phyloP scores from a whole-genome alignment of 2,113 vertebrate species.

The Poeciliopsis occidentalis region DNA sequence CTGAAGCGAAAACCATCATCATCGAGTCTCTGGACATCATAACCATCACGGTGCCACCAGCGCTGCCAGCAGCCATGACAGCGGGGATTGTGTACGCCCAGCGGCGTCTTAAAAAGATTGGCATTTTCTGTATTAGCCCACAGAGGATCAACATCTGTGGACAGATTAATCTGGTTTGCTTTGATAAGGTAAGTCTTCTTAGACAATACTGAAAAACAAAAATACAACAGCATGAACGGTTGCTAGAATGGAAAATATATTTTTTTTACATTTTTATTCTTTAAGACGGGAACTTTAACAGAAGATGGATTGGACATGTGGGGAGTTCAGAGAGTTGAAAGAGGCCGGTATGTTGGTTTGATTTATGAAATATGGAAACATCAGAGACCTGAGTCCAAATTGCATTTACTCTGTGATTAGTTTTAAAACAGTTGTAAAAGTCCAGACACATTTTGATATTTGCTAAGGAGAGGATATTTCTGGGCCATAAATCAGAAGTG shows the following conservation, averaged over 20 bases:
- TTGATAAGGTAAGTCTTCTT: constrained; percentile 89
- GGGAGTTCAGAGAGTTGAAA: constrained; percentile 92
- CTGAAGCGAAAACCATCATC: constrained; percentile 85
- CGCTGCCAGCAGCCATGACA: constrained; percentile 96
- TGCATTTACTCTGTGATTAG: not conserved
- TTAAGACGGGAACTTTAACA: constrained; percentile 95
- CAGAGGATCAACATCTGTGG: constrained; percentile 98
- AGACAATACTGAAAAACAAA: not conserved
- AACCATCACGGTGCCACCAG: constrained; percentile 97
- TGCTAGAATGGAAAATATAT: not conserved
- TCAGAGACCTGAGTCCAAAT: no score
- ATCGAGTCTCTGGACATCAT: constrained; percentile 96
- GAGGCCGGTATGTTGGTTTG: constrained; percentile 80
- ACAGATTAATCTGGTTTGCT: constrained; percentile 96
- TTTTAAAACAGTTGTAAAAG: not conserved
- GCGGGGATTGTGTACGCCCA: constrained; percentile 97
- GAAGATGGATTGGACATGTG: constrained; percentile 97
- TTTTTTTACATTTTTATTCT: not conserved
- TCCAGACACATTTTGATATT: not conserved
- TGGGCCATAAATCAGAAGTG: not conserved
- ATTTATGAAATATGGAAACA: not conserved
- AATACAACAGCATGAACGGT: not conserved
- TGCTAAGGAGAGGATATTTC: not conserved
- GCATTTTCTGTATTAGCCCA: constrained; percentile 98
- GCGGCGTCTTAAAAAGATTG: constrained; percentile 87